Evolutionary conservation across 2,888 invertebrate genomes (phyloP).

Genomic region (Sesia bembeciformis): DNA sequence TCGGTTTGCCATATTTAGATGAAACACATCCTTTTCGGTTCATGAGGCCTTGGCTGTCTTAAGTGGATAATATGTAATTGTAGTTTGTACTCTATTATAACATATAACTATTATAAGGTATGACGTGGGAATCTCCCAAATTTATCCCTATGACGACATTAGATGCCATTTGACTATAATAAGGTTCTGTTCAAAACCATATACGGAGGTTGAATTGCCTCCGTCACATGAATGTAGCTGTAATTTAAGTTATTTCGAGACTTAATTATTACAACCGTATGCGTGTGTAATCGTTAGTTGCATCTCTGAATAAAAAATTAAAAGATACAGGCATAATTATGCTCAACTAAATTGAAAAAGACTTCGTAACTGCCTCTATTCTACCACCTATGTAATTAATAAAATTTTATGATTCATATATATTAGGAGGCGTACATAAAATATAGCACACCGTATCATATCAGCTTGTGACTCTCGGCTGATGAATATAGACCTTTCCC

Average conservation of each 20-base stretch:
- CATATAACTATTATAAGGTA: conserved; percentile 10
- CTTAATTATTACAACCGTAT: no score
- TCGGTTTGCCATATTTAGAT: not conserved
- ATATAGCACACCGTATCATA: no score
- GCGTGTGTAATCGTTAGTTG: no score
- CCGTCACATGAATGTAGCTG: conserved; percentile 11
- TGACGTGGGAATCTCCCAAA: conserved; percentile 53
- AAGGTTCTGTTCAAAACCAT: conserved; percentile 21
- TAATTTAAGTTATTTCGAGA: not conserved
- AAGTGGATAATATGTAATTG: conserved; percentile 47
- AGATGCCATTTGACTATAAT: conserved; percentile 21
- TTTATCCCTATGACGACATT: conserved; percentile 52
- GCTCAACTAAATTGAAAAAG: no score
- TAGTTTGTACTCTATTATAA: conserved; percentile 30
- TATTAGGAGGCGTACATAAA: no score
- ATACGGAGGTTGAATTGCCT: conserved; percentile 16
- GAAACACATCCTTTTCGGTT: conserved; percentile 30
- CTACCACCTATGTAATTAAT: no score
- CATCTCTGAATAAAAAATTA: no score
- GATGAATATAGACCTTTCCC: no score
- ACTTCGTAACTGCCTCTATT: no score
- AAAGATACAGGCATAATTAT: no score
- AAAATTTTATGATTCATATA: no score
- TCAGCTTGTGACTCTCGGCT: no score
- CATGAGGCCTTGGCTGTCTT: conserved; percentile 42